Conservation (phyloP, 2,113 vertebrate genomes). For the Gobio gobio region DNA sequence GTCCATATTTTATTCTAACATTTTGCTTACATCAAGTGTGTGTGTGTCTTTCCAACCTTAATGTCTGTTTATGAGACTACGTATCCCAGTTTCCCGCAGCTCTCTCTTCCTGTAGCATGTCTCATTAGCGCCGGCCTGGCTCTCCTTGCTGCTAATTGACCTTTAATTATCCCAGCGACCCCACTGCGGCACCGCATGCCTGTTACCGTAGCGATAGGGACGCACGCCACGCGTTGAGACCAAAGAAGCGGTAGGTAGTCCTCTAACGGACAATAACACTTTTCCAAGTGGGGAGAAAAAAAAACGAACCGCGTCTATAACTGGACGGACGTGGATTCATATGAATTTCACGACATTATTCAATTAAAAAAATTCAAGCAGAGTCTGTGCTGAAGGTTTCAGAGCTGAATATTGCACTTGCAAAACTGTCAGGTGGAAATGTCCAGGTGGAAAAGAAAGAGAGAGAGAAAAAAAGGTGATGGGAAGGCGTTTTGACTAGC, state of each 20-base stretch:
- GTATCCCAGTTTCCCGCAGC: constrained; percentile 58
- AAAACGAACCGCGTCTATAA: neutral
- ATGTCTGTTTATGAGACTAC: constrained; percentile 39
- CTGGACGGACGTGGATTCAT: neutral
- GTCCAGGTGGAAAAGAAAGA: neutral
- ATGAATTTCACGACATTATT: neutral
- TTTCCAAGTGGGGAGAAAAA: neutral
- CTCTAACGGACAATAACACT: constrained; percentile 46
- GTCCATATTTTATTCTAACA: neutral
- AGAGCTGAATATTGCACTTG: neutral
- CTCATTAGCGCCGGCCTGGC: constrained; percentile 73
- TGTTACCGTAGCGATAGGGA: constrained; percentile 64
- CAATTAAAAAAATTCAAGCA: neutral
- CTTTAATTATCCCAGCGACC: constrained; percentile 79
- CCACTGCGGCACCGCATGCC: constrained; percentile 72
- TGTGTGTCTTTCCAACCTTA: constrained; percentile 5
- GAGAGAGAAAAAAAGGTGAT: neutral
- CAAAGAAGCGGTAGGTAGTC: constrained; percentile 23
- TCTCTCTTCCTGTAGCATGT: constrained; percentile 62
- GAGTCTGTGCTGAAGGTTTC: neutral
- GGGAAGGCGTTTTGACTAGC: neutral
- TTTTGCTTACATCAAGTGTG: neutral
- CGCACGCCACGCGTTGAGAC: constrained; percentile 51
- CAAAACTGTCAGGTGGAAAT: neutral
- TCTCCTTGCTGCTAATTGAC: constrained; percentile 71